Base-by-base conservation (phyloP, 1,140 invertebrate genomes). In the Diachasma alloeum region DNA sequence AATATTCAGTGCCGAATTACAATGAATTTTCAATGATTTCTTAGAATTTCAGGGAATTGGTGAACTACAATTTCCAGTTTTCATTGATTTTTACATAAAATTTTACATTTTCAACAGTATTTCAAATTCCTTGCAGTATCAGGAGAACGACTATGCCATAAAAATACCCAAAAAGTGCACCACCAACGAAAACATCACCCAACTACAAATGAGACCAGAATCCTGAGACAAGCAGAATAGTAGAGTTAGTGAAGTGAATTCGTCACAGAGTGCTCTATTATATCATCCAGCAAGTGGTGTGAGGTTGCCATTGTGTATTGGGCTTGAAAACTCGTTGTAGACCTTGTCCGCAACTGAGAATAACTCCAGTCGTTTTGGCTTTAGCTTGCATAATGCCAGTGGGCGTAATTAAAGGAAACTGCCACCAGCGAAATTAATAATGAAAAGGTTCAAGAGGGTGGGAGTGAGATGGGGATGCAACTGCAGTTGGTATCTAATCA, bases 321-420 rank as follows among this genome's bases (percentile, higher is more conserved):
- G 22, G 53, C 44, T 46, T 31, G 53, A 59, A 59, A 59, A 59
- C 22, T 31, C 24, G 26, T 22, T 66, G 24, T 72, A 72, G 48
- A 56, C 15, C 13, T 11, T 44, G 72, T 66, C 31, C 59, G 56
- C 67, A 17, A 44, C 37, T 59, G 44, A 69, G 19, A 70, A 26
- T 36, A 74, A 74, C 26, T 46, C 17, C 31, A 56, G n/a, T 31
- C 22, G 48, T 22, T 37, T 19, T 69, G 67, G 39, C 37, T 69
- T 17, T 42, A 69, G 31, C 44, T 70, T 24, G 31, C 46, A 26
- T 75, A 31, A 70, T 74, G 19, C 63, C 74, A 19, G 1, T 24
- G 46, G 74, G 74, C 68, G 13, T 75, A 75, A 75, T 75, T 75
- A 75, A 75, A 70, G 66, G 66, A 75, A 75, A 75, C 66, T 75